Evolutionary conservation across 1,140 invertebrate species (phyloP).

Genomic region (Aphelenchoides avenae): DNA sequence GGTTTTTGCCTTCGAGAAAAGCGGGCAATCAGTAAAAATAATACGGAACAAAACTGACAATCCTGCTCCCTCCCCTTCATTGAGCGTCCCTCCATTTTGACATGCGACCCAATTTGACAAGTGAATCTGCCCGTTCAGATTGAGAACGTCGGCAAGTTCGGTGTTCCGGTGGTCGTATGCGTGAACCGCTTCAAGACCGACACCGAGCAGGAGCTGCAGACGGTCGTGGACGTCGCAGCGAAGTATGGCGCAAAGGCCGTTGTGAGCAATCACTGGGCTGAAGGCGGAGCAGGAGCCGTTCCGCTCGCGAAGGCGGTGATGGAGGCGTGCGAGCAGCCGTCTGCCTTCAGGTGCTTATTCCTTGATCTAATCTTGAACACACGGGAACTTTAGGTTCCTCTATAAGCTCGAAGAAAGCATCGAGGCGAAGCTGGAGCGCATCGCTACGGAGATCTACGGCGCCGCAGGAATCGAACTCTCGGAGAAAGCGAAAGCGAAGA

Average conservation of each 20-base stretch:
- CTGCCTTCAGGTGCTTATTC: conserved; percentile 62
- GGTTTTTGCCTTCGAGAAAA: too few relatives aligned
- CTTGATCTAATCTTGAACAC: too few relatives aligned
- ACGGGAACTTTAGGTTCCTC: conserved; percentile 67
- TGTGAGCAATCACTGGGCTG: conserved; percentile 80
- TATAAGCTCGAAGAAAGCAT: conserved; percentile 77
- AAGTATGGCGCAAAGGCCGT: conserved; percentile 77
- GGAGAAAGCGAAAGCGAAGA: conserved; percentile 66
- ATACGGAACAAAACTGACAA: too few relatives aligned
- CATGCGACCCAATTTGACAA: too few relatives aligned
- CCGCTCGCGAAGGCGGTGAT: conserved; percentile 81
- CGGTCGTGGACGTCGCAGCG: conserved; percentile 72
- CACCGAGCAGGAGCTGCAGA: conserved; percentile 75
- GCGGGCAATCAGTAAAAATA: too few relatives aligned
- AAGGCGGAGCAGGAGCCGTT: conserved; percentile 80
- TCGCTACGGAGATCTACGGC: conserved; percentile 93
- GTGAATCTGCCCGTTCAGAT: too few relatives aligned
- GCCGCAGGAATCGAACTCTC: conserved; percentile 76
- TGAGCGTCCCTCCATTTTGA: too few relatives aligned
- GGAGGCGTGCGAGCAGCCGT: conserved; percentile 67
- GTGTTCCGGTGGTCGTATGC: conserved; percentile 89
- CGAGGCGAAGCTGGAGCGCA: conserved; percentile 80
- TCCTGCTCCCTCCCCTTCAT: too few relatives aligned
- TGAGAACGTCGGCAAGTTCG: conserved; percentile 80
- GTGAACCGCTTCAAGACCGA: conserved; percentile 83